Conservation (phyloP, 2,888 invertebrate species). For the Tortricodes alternella region DNA sequence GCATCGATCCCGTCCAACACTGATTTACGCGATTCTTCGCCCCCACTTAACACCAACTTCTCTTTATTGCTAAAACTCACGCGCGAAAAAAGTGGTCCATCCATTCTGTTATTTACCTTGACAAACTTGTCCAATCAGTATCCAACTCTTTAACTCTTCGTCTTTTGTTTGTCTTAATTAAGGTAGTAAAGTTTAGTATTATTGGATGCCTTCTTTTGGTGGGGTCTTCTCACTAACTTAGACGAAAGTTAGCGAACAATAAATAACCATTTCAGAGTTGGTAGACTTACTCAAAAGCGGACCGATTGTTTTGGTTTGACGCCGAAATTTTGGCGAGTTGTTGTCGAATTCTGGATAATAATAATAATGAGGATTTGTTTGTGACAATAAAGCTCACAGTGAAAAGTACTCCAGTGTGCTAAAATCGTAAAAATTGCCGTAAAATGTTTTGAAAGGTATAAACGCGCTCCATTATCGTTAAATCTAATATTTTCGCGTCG, state of each 20-base stretch:
- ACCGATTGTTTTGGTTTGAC: constrained; percentile 7
- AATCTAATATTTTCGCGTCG: not conserved
- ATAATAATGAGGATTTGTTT: too few relatives aligned
- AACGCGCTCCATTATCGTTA: constrained; percentile 3
- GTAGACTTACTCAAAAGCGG: constrained; percentile 17
- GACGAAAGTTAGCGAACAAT: constrained; percentile 18
- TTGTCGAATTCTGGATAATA: not conserved
- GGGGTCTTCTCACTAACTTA: constrained; percentile 17
- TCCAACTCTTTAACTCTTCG: constrained; percentile 10
- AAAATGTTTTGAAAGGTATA: constrained; percentile 2
- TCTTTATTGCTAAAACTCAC: not conserved
- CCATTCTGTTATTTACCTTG: not conserved
- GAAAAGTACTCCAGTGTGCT: too few relatives aligned
- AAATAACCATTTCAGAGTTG: constrained; percentile 16
- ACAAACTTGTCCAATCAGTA: constrained; percentile 15
- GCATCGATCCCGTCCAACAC: not conserved
- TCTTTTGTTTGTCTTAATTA: constrained; percentile 26
- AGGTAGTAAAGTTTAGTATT: constrained; percentile 24
- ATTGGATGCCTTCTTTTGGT: constrained; percentile 7
- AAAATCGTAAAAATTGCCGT: not conserved
- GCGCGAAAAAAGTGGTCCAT: not conserved
- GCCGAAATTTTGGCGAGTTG: not conserved
- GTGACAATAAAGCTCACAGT: too few relatives aligned
- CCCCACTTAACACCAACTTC: not conserved
- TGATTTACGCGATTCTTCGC: not conserved